phyloP scores from a whole-genome alignment of 2,797 vertebrate species.

The Squalus acanthias region DNA sequence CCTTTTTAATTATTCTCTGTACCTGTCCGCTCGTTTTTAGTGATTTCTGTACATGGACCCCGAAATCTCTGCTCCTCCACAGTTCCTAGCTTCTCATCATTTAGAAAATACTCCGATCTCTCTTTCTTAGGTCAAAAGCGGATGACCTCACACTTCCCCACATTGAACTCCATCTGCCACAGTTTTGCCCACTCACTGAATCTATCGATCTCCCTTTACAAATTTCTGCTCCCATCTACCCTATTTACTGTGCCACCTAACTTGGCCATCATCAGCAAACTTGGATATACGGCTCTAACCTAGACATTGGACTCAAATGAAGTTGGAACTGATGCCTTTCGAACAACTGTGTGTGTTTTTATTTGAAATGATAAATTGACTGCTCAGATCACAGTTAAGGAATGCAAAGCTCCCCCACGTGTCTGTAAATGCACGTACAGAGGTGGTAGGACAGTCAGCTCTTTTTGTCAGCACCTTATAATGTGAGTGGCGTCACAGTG shows the following conservation, averaged over 20 bases:
- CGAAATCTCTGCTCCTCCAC: background rate
- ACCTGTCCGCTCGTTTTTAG: too few species aligned
- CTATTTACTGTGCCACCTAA: background rate
- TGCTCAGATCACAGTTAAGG: background rate
- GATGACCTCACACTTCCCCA: background rate
- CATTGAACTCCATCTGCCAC: background rate
- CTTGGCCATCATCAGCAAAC: background rate
- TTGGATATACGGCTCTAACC: background rate
- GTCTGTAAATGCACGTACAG: background rate
- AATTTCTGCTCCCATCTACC: background rate
- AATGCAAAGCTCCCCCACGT: background rate
- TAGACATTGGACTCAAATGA: background rate
- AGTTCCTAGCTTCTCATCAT: background rate
- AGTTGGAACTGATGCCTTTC: background rate
- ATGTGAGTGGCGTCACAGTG: background rate
- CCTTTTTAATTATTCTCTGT: too few species aligned
- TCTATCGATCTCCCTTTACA: background rate
- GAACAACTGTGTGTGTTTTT: background rate
- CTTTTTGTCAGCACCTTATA: background rate
- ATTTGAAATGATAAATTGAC: background rate
- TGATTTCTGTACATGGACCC: background rate
- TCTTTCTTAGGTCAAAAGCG: background rate
- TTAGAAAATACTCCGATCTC: background rate
- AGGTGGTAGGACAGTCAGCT: background rate
- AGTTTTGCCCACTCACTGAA: background rate